These are phyloP conservation scores for Penaeus chinensis DNA, from an alignment of 1,140 invertebrate species.

Conservation along the genomic window DNA sequence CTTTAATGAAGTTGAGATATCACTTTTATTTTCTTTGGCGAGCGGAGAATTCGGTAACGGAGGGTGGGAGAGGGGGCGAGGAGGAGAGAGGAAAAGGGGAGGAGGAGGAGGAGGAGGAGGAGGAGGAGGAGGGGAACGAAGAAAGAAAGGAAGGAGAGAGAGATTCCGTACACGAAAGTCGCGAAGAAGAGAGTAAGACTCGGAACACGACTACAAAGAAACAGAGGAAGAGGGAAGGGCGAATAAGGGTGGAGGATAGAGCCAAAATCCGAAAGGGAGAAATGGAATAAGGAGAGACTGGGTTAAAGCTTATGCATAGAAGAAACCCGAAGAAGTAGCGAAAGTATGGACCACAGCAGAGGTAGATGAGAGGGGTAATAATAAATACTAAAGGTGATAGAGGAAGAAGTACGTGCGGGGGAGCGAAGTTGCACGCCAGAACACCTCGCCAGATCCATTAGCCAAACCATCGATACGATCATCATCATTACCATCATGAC, in stretches of 20 bases:
- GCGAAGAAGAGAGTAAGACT: background rate
- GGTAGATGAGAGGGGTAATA: too few species aligned
- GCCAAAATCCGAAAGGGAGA: background rate
- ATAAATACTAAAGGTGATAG: too few species aligned
- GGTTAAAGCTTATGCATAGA: background rate
- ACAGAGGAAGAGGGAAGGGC: background rate
- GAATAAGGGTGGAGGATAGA: background rate
- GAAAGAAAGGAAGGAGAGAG: background rate
- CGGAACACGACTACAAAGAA: background rate
- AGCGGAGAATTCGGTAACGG: background rate
- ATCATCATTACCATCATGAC: too few species aligned
- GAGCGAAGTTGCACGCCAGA: too few species aligned
- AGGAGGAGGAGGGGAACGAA: background rate
- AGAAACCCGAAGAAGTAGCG: background rate
- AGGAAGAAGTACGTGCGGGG: too few species aligned
- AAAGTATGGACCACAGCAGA: background rate
- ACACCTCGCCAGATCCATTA: too few species aligned
- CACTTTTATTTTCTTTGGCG: too few species aligned
- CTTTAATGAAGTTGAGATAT: too few species aligned
- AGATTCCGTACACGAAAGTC: too few species aligned
- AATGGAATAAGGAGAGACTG: background rate
- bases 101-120: background rate
- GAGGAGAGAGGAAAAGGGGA: background rate
- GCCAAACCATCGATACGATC: too few species aligned
- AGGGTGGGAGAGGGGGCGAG: slow-evolving; percentile 21